Conservation (phyloP, 2,797 vertebrate species). For the Thamnophis elegans region DNA sequence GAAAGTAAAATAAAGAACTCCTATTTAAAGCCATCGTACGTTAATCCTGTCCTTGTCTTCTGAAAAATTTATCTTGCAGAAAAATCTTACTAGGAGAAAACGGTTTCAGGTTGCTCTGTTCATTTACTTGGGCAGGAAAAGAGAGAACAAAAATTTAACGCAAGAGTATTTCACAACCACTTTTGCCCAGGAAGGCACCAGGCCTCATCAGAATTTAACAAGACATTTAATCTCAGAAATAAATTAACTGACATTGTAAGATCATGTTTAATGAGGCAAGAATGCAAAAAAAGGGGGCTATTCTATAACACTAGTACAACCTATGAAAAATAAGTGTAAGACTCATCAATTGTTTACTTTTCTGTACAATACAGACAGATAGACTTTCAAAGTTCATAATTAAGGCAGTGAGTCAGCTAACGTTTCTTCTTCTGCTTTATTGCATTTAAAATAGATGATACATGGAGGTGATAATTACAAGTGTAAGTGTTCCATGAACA, state of each 20-base stretch:
- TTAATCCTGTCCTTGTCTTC: conserved; percentile 19
- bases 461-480: background rate
- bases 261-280: conserved; percentile 63
- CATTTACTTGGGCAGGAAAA: conserved; percentile 65
- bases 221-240: conserved; percentile 76
- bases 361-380: conserved; percentile 41
- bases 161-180: conserved; percentile 67
- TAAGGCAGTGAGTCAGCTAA: conserved; percentile 34
- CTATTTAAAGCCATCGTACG: background rate
- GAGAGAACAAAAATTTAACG: conserved; percentile 48
- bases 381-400: conserved; percentile 42
- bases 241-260: conserved; percentile 76
- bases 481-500: conserved; percentile 14
- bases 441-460: conserved; percentile 28
- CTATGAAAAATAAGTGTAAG: conserved; percentile 37
- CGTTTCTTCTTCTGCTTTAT: conserved; percentile 38
- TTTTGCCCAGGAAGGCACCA: conserved; percentile 70
- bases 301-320: conserved; percentile 37
- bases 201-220: conserved; percentile 78
- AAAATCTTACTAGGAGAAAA: conserved; percentile 23
- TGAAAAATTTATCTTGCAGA: conserved; percentile 27
- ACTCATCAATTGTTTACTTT: conserved; percentile 29
- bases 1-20: background rate
- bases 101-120: conserved; percentile 53
- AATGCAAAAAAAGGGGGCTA: conserved; percentile 48